Evolutionary conservation across 2,797 vertebrate genomes (phyloP), one percentile per base, ranked within the genome.

Genomic region (Macroramphosus scolopax): DNA sequence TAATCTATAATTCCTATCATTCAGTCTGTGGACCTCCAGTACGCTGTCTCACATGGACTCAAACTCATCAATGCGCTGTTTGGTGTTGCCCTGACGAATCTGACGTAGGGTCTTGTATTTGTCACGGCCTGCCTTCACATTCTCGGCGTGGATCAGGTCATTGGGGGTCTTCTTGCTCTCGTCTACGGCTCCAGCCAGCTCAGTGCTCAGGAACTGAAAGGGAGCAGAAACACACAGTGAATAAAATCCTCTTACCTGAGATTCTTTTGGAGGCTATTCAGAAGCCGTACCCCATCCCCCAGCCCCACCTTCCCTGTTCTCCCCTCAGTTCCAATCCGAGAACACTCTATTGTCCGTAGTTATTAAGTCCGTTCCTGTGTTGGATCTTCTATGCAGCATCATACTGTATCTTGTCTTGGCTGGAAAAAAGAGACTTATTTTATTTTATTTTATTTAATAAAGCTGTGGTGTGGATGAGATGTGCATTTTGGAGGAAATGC

Each of bases 81-180:
- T 98, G 78, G 96, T 99, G 83, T 99, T 99, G 62, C 95, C 96
- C 85, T 94, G 95, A 9, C 96, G 93, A 34, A 99, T 99, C 87
- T 97, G 92, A 28, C 95, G 94, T 5, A 98, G 89, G 62, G 96
- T 98, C 88, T 98, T 99, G 85, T 98, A 99, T 86, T 99, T 99
- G 89, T 98, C 96, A n/a, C 95, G 92, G 52, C 96, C 95, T 0
- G 89, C 92, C 51, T 90, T 90, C 87, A 98, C 93, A 60, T 99
- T 99, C 68, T 97, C 94, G 0, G 92, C 94, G 0, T 99, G 95
- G 77, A 99, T 94, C 89, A 97, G 90, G 54, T 99, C 96, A 20
- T 97, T 95, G 25, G 87, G 81, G 0, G 95, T 98, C 87, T 94
- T 98, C 89, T 95, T 98, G 59, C 90, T 94, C 45, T 99, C 95